Base-by-base conservation (phyloP, 2,113 vertebrate genomes). In the Corythoichthys haematopterus region DNA sequence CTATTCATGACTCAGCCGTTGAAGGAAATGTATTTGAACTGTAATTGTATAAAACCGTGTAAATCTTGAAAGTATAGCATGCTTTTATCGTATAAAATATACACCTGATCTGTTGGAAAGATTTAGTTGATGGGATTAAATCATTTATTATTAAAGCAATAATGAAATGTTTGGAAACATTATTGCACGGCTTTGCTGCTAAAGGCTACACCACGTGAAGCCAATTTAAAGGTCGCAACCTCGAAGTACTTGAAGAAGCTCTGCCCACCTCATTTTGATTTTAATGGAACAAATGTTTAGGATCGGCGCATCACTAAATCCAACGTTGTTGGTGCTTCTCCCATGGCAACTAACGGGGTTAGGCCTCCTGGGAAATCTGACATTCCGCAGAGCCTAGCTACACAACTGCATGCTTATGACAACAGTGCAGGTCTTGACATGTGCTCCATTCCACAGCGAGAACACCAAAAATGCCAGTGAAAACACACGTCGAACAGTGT, bases 381-480 rank as follows among this genome's bases (percentile, higher is more conserved):
- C 84, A 88, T 91, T 90, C 83, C 77, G 60, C 35, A 64, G 59
- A 83, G 69, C 68, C 67, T 64, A 79, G 74, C 84, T 69, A 48
- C 40, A 51, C 72, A 66, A 70, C 80, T 64, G 81, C 72, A 76
- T 86, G 73, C 70, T 71, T 80, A 85, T 79, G 80, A 86, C 78
- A 90, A 86, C 81, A 72, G 16, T 10, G 47, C 91, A 80, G 79
- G 91, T 91, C 76, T 66, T 63, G 80, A 89, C 91, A 88, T 45
- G 91, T 78, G 1, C n/a, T 45, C 72, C 69, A 86, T 84, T 79
- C 88, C 86, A 72, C 46, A 72, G 64, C 6, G 68, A 52, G 79
- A 82, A 81, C 71, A 8, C 33, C 64, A 76, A 68, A 67, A 79
- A 43, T 4, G 75, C 75, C 37, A 66, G 43, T 57, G 45, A 16